Evolutionary conservation across 2,113 vertebrate species (phyloP), one percentile per base, ranked within the genome.

Genomic region (Aptenodytes patagonicus): DNA sequence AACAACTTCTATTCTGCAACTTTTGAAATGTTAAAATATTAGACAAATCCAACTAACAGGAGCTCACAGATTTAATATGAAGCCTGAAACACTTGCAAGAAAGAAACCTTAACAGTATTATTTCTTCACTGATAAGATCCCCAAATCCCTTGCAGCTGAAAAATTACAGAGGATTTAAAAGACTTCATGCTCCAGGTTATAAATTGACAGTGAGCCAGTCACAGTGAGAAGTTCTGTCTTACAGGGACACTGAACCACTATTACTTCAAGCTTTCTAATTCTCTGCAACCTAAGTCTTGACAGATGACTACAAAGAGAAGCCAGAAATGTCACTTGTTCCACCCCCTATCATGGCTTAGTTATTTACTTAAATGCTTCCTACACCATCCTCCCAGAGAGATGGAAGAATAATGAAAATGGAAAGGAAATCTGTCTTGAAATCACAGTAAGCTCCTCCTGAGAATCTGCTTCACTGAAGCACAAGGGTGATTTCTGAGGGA

Each of bases 101-200:
- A 77, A 78, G 82, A 64, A 91, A 73, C 65, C 51, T 69, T 80
- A 92, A 90, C 89, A 90, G 54, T 83, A 83, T 96, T 83, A 94
- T 95, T 97, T 88, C 71, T 62, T 80, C 58, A 8, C 66, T 64
- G 93, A 96, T 96, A 97, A 96, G 64, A 88, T 66, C 54, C 64
- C 29, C 93, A 93, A 97, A 95, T 94, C 94, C 89, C 75, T 92
- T 47, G 71, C 79, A 75, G 87, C 36, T 92, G 87, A 88, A 49
- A 97, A 96, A 95, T 96, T 93, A 94, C 91, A 78, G 93, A 77
- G 84, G 93, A 90, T 96, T 97, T 96, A 78, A 94, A 91, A 83
- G 90, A 2, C 51, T 96, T 83, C 66, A 17, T 68, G 91, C 82
- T 93, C 6, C 77, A 61, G 96, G 96, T 96, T 96, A 73, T 24